A percentile compares a stretch with the other conserved stretches of the same genome.
Evolutionary conservation across 2,113 vertebrate species (phyloP).

Genomic region (Euleptes europaea): DNA sequence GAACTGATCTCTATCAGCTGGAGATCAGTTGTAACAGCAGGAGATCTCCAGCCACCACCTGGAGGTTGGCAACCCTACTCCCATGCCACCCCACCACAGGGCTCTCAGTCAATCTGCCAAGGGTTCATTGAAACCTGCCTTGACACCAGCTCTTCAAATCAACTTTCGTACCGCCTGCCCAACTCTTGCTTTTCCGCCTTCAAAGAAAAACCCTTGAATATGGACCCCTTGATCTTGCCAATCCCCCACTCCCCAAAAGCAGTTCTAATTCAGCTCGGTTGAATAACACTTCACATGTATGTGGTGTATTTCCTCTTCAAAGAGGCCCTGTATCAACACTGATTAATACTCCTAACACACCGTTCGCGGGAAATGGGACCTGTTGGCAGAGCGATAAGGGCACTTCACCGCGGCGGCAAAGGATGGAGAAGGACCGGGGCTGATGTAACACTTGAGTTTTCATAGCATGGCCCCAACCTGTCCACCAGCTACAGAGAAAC

Average conservation of each 20-base stretch:
- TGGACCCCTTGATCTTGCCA: not conserved
- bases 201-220: constrained; percentile 5
- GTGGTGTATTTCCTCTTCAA: constrained; percentile 25
- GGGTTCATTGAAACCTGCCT: not conserved
- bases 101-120: not conserved
- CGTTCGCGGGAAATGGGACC: not conserved
- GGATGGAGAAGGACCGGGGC: not conserved
- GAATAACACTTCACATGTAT: constrained; percentile 31
- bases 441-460: not conserved
- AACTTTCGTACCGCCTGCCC: not conserved
- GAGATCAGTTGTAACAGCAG: no score
- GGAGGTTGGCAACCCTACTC: no score
- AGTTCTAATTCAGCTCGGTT: constrained; percentile 10
- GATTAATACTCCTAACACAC: constrained; percentile 9
- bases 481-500: not conserved
- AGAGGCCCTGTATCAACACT: constrained; percentile 12
- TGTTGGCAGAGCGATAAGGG: constrained; percentile 9
- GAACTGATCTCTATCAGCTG: no score
- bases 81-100: not conserved
- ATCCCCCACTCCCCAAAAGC: not conserved
- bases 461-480: not conserved
- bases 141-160: constrained; percentile 5
- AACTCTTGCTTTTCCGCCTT: not conserved
- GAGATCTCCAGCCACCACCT: no score
- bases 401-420: not conserved